Base-by-base conservation (phyloP, 2,113 vertebrate species). In the Fulica atra region DNA sequence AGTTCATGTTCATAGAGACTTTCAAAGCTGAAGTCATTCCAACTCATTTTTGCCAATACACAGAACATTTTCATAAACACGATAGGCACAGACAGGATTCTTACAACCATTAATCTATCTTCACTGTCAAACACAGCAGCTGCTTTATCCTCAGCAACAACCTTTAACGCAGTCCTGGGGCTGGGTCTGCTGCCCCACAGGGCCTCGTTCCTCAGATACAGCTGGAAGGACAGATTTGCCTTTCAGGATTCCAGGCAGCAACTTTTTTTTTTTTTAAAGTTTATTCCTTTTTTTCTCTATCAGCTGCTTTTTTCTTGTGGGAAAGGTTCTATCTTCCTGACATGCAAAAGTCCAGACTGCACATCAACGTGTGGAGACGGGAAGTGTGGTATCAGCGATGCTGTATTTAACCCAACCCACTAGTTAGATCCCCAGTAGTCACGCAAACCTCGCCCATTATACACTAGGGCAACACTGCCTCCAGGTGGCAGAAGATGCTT, bases 21-120 rank as follows among this genome's bases (percentile, higher is more conserved):
- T 82, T 89, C 88, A 94, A 89, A 86, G 64, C 59, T 92, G 71
- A 92, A 91, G 40, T 89, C 14, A 3, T 64, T 95, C 66, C 74
- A 93, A 82, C 33, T 89, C 65, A 38, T 65, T 94, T 91, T 77
- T 83, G 61, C 64, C 80, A 81, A 82, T 69, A 92, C 66, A 89
- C 24, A 74, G 12, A 94, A 81, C 60, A 87, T 84, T 42, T 76
- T 59, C 66, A 93, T 95, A 81, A 95, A 94, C 81, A 92, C 4
- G 1, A 86, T 80, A 94, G 92, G 90, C 93, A 97, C 89, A 97
- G 79, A 91, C 66, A 91, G 51, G 81, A 81, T 65, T 96, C 83
- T 88, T 70, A 95, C 68, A 84, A 93, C 93, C 77, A 90, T 59
- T 59, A 50, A 65, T 64, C 88, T 79, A 33, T 36, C 83, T 92